Evolutionary conservation across 2,113 vertebrate species (phyloP).

Genomic region (Gorsachius goisagi): DNA sequence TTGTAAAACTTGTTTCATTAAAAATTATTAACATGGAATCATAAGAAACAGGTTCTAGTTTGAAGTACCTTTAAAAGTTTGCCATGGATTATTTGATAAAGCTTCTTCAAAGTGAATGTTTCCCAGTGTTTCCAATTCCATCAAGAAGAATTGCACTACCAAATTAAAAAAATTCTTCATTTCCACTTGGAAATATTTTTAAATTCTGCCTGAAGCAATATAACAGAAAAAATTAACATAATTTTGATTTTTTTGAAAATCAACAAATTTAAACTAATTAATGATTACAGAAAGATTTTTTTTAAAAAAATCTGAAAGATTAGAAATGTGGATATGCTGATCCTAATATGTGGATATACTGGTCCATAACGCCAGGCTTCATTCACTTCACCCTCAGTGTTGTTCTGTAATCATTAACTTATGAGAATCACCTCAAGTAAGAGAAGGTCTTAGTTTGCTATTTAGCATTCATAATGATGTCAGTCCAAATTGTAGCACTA

Average conservation of each 20-base stretch:
- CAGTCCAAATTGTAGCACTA: not conserved
- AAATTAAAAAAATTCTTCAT: slow-evolving; percentile 69
- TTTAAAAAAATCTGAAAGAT: not conserved
- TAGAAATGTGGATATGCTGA: not conserved
- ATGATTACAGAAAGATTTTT: not conserved
- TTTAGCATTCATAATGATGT: not conserved
- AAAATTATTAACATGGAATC: not conserved
- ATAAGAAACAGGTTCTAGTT: not conserved
- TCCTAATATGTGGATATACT: not conserved
- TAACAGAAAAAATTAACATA: not conserved
- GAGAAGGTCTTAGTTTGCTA: not conserved
- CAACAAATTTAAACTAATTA: not conserved
- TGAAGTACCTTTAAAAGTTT: slow-evolving; percentile 25
- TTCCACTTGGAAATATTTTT: slow-evolving; percentile 65
- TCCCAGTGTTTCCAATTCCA: slow-evolving; percentile 83
- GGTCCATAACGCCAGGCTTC: not conserved
- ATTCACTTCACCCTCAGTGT: not conserved
- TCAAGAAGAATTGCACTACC: slow-evolving; percentile 75
- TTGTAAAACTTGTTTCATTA: not conserved
- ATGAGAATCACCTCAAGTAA: not conserved
- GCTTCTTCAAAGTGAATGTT: slow-evolving; percentile 86
- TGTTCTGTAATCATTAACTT: not conserved
- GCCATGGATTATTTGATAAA: slow-evolving; percentile 77
- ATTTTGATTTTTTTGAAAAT: not conserved
- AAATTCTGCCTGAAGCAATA: slow-evolving; percentile 63